phyloP scores from a whole-genome alignment of 2,113 vertebrate species.

The Phyllopteryx taeniolatus region DNA sequence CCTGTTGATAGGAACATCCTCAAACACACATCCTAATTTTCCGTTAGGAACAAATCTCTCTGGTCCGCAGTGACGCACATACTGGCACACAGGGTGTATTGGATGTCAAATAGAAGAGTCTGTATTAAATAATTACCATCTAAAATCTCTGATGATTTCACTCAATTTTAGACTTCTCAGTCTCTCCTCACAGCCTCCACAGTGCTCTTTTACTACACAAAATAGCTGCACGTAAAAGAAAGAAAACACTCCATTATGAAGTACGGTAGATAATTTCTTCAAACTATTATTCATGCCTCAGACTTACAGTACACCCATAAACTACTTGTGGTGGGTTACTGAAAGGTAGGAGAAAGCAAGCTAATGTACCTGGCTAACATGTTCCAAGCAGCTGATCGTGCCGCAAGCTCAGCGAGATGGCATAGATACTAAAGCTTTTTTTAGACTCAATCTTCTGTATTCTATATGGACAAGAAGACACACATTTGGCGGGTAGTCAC shows the following conservation, averaged over 20 bases:
- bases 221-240: constrained; percentile 56
- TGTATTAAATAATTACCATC: constrained; percentile 53
- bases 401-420: constrained; percentile 20
- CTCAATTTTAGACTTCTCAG: constrained; percentile 36
- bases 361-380: constrained; percentile 35
- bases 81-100: constrained; percentile 36
- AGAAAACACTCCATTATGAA: constrained; percentile 49
- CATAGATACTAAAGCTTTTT: constrained; percentile 35
- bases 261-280: constrained; percentile 37
- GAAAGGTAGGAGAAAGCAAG: constrained; percentile 12
- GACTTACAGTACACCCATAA: constrained; percentile 22
- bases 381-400: constrained; percentile 20
- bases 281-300: constrained; percentile 55
- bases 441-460: constrained; percentile 16
- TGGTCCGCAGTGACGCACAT: constrained; percentile 22
- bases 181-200: constrained; percentile 10
- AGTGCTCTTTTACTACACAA: constrained; percentile 23
- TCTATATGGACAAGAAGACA: constrained; percentile 20
- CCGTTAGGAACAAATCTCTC: constrained; percentile 38
- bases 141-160: constrained; percentile 39
- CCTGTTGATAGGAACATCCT: not conserved
- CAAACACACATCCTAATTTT: constrained; percentile 13
- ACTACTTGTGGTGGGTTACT: constrained; percentile 31
- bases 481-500: not conserved
- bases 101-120: constrained; percentile 46